Percentiles rank a stretch among this genome's conserved stretches.
Conservation (phyloP, 2,888 invertebrate species). For the Andrena haemorrhoa region DNA sequence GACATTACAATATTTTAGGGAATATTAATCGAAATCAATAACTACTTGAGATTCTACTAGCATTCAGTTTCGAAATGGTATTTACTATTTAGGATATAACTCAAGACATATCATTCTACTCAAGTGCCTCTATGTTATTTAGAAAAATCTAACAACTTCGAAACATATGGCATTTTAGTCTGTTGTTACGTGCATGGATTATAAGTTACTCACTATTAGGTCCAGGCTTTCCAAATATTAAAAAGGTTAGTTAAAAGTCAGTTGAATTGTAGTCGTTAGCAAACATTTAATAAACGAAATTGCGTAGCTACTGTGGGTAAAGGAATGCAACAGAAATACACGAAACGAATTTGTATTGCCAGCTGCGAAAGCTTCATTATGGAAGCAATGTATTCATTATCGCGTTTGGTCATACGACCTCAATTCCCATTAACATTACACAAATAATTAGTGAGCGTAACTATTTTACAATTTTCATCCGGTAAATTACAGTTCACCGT, state of each 20-base stretch:
- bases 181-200: no score
- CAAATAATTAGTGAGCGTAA: conserved; percentile 4
- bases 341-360: neutral
- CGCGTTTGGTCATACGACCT: conserved; percentile 3
- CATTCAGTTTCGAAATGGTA: no score
- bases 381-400: conserved; percentile 11
- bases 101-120: no score
- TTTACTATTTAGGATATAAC: no score
- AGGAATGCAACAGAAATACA: neutral
- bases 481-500: neutral
- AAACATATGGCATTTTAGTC: no score
- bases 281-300: neutral
- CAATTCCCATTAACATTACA: neutral
- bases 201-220: neutral
- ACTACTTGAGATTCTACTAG: no score
- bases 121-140: no score
- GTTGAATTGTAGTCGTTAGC: neutral
- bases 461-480: neutral
- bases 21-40: no score
- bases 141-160: no score
- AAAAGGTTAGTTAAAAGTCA: neutral
- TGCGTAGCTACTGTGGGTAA: neutral
- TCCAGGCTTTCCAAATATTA: neutral
- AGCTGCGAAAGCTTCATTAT: neutral
- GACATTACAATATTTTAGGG: no score